Percentiles rank a stretch among this genome's conserved stretches.
Evolutionary conservation across 1,140 invertebrate genomes (phyloP).

Genomic region (Steinernema khuongi): DNA sequence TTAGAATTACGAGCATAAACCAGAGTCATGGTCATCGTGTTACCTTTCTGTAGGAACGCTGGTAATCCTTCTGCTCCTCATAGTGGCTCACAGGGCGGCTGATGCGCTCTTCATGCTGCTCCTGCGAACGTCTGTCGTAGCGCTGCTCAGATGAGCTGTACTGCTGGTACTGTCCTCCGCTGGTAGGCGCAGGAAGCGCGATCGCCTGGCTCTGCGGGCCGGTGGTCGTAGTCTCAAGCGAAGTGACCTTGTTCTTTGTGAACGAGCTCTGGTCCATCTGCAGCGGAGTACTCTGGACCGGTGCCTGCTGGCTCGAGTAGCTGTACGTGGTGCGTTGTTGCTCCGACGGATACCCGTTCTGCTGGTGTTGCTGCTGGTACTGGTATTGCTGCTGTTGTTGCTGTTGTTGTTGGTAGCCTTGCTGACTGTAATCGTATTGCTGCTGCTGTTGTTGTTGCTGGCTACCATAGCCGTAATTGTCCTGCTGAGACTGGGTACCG

Average conservation of each 20-base stretch:
- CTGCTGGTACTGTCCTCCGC: constrained; percentile 4
- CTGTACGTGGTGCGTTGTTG: constrained; percentile 17
- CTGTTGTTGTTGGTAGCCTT: constrained; percentile 25
- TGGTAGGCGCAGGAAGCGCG: not conserved
- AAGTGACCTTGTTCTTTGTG: not conserved
- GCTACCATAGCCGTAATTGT: not conserved
- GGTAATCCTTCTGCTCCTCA: constrained; percentile 24
- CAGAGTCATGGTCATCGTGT: not conserved
- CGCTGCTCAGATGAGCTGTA: not conserved
- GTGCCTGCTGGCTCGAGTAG: not conserved
- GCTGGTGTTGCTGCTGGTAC: constrained; percentile 24
- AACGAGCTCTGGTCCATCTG: constrained; percentile 3
- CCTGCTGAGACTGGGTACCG: not conserved
- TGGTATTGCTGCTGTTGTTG: constrained; percentile 28
- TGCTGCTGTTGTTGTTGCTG: constrained; percentile 3
- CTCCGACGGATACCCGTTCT: constrained; percentile 21
- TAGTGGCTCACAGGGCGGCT: not conserved
- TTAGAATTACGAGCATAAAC: no score
- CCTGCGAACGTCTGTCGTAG: not conserved
- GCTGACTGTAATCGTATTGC: not conserved
- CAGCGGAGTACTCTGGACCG: constrained; percentile 4
- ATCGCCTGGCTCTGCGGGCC: not conserved
- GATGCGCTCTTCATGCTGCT: not conserved
- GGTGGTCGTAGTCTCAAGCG: not conserved
- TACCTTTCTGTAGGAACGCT: constrained; percentile 33